Base-by-base conservation (phyloP, 1,140 invertebrate species). In the Drosophila sproati region DNA sequence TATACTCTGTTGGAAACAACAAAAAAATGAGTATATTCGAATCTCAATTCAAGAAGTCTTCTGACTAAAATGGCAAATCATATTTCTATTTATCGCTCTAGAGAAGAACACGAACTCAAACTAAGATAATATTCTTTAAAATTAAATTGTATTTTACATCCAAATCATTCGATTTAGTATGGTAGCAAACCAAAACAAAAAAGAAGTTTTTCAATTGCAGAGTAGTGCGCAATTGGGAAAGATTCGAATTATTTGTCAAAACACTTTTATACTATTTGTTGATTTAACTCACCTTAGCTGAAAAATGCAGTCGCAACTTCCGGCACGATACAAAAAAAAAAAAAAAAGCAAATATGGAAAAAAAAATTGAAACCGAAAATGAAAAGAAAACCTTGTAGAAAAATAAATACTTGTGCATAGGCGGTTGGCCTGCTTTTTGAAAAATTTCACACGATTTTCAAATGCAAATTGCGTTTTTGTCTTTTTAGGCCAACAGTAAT, bases 401-500 rank as follows among this genome's bases (percentile, higher is more conserved):
- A 61, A 61, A 20, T 8, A 51, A 52, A 43, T 43, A 48, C 37
- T 55, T 59, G 7, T 43, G 12, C 7, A 12, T 54, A 31, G 43
- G 35, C 51, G 54, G 72, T 60, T 71, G 82, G 55, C 78, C 83
- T 82, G 73, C 50, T 80, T 88, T 45, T 71, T 45, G 6, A 34
- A 47, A 82, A 80, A 61, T 70, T 88, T 89, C 85, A 88, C 83
- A 87, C 83, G 83, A 72, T 80, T 77, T 80, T 87, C 57, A 68
- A 88, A 83, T 87, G 83, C 83, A 87, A 87, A 83, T 80, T 73
- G 76, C 76, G 61, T 88, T 66, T 66, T 47, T 73, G 12, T 63
- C 37, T 75, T 71, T 78, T 62, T 50, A 66, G 78, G 70, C 73
- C 39, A 51, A 56, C 54, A 43, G 41, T 45, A 59, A 56, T n/a